phyloP scores from a whole-genome alignment of 2,888 invertebrate genomes.

The Cataglyphis altisquamis region DNA sequence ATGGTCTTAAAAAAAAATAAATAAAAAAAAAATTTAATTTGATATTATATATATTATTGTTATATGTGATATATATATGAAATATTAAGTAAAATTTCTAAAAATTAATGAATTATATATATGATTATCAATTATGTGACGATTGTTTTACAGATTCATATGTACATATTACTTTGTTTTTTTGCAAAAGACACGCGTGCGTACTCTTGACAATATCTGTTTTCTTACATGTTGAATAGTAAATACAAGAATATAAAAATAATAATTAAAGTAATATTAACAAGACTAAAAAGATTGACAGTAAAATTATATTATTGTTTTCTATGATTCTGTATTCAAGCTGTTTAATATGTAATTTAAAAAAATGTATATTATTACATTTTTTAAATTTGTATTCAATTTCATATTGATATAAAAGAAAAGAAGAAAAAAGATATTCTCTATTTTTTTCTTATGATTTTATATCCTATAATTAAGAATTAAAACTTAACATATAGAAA shows the following conservation, averaged over 20 bases:
- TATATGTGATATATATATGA: neutral
- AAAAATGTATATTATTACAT: neutral
- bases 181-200: neutral
- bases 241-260: conserved; percentile 21
- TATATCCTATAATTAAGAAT: neutral
- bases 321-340: neutral
- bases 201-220: conserved; percentile 17
- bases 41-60: conserved; percentile 3
- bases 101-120: conserved; percentile 1
- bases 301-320: neutral
- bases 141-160: conserved; percentile 1
- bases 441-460: neutral
- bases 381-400: conserved; percentile 6
- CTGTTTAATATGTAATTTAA: neutral
- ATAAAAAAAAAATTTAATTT: conserved; percentile 11
- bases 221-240: conserved; percentile 3
- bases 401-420: neutral
- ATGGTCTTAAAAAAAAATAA: neutral
- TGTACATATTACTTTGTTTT: neutral
- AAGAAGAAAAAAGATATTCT: conserved; percentile 1
- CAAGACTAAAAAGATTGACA: neutral
- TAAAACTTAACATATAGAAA: conserved; percentile 17
- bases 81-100: neutral
- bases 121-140: conserved; percentile 6
- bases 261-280: conserved; percentile 6